A percentile compares a stretch with the other conserved stretches of the same genome.
These are phyloP conservation scores for Cliona cf. orientalis DNA, from an alignment of 37 sponge, comb jelly and placozoan species.

Conservation along the genomic window DNA sequence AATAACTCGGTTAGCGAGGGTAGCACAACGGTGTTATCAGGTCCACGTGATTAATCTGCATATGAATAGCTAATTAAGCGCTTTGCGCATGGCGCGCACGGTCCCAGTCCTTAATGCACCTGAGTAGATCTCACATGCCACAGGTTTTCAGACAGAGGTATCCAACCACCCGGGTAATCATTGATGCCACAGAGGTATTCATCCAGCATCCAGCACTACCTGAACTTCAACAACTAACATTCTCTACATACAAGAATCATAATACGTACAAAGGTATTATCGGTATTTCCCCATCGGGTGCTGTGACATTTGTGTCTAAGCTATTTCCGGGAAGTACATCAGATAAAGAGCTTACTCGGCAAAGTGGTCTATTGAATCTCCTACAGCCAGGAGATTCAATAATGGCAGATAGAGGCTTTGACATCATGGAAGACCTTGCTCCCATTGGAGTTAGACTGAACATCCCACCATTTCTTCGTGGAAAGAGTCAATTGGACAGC, in stretches of 20 bases:
- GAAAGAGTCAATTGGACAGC: slow-evolving; percentile 27
- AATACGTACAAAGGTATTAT: slow-evolving; percentile 62
- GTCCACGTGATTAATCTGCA: too few species aligned
- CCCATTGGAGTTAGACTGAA: neutral
- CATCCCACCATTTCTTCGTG: slow-evolving; percentile 15
- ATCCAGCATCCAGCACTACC: slow-evolving; percentile 37
- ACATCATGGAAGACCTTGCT: slow-evolving; percentile 25
- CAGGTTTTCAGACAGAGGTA: slow-evolving; percentile 21
- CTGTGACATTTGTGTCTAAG: slow-evolving; percentile 49
- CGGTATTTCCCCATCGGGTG: slow-evolving; percentile 59
- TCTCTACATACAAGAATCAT: slow-evolving; percentile 58
- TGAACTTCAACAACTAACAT: slow-evolving; percentile 44
- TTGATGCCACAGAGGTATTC: slow-evolving; percentile 61
- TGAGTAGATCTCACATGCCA: slow-evolving; percentile 17
- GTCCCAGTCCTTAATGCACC: slow-evolving; percentile 7
- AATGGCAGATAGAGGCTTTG: slow-evolving; percentile 77
- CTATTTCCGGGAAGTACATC: slow-evolving; percentile 58
- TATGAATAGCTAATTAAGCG: too few species aligned
- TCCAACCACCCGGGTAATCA: slow-evolving; percentile 23
- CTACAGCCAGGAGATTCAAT: slow-evolving; percentile 51
- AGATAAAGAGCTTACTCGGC: slow-evolving; percentile 36
- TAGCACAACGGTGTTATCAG: too few species aligned
- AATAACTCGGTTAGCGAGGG: too few species aligned
- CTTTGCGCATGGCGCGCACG: too few species aligned
- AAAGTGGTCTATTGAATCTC: slow-evolving; percentile 52